Evolutionary conservation across 2,888 invertebrate genomes (phyloP).

Genomic region (Iphiclides podalirius): DNA sequence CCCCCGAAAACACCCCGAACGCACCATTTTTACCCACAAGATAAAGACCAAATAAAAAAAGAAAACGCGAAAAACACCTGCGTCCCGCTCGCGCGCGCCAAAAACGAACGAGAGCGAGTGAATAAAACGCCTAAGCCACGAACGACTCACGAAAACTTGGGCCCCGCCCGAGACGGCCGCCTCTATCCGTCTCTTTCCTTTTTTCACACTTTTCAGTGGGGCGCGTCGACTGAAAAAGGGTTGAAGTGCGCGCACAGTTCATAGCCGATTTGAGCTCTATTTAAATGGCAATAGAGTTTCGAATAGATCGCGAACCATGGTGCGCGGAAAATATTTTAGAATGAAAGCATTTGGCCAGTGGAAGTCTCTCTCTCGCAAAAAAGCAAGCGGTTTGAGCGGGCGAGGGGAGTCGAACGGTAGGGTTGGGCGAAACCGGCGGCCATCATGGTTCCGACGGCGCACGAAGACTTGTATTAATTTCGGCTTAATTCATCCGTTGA

Average conservation of each 20-base stretch:
- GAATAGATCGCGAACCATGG: conserved; percentile 28
- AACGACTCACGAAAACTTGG: conserved; percentile 79
- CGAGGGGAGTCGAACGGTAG: conserved; percentile 50
- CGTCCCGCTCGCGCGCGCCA: conserved; percentile 52
- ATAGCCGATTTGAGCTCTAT: conserved; percentile 35
- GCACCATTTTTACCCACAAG: conserved; percentile 75
- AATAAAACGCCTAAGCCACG: conserved; percentile 69
- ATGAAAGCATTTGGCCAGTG: conserved; percentile 70
- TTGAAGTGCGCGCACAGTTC: conserved; percentile 22
- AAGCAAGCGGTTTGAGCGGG: conserved; percentile 56
- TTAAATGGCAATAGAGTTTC: accelerated
- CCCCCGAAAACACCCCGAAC: conserved; percentile 55
- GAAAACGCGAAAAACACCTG: conserved; percentile 75
- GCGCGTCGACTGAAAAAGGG: conserved; percentile 34
- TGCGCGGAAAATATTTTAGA: conserved; percentile 74
- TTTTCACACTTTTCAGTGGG: conserved; percentile 77
- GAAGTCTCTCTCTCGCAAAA: conserved; percentile 79
- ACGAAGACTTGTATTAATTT: conserved; percentile 76
- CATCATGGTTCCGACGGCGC: conserved; percentile 71
- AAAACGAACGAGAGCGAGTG: conserved; percentile 49
- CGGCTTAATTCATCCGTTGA: conserved; percentile 68
- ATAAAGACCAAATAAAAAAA: conserved; percentile 80
- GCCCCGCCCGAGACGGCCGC: conserved; percentile 77
- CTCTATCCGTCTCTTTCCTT: conserved; percentile 79
- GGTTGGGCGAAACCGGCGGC: conserved; percentile 62